Base-by-base conservation (phyloP, 2,113 vertebrate species). In the Desmodus rotundus region DNA sequence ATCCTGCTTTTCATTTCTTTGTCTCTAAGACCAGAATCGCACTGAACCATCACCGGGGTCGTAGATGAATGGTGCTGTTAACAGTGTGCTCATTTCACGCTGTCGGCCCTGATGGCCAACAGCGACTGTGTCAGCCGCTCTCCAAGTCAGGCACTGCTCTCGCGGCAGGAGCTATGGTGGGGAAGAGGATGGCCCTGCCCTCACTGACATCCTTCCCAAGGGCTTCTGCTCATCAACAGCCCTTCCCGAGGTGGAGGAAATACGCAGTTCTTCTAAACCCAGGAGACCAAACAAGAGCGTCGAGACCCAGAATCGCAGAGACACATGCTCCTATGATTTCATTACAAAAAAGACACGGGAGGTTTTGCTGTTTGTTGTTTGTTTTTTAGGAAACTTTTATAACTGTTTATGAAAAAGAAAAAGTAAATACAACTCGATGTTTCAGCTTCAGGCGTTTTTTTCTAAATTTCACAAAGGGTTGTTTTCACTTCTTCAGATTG, bases 361-460 rank as follows among this genome's bases (percentile, higher is more conserved):
- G 22, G 70, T 50, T 33, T 80, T 38, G 33, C 24, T 91, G 43
- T 68, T 73, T 91, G 78, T 52, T 52, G 63, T 84, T 92, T 82
- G 78, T 87, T 43, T 85, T 50, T 80, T 41, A 67, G 80, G 41
- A 94, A 95, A 50, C 28, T 5, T 81, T 5, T 81, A 9, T 31
- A 61, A 56, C 72, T 82, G 65, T 82, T 95, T 90, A 93, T n/a
- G 50, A 72, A 89, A 72, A 65, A 87, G 90, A 43, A 56, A 74
- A 87, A 87, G 76, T 87, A 80, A 95, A 76, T 31, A 74, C 5
- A 36, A 47, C 78, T 45, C 78, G 20, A 68, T 45, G 74, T 81
- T 89, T 65, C 86, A 58, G 96, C 96, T 87, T 58, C 76, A 63
- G 95, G 91, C 76, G 0, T 50, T 68, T 92, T 76, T 61, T 31